phyloP scores from a whole-genome alignment of 1,140 invertebrate species.

The Lysiphlebus fabarum region DNA sequence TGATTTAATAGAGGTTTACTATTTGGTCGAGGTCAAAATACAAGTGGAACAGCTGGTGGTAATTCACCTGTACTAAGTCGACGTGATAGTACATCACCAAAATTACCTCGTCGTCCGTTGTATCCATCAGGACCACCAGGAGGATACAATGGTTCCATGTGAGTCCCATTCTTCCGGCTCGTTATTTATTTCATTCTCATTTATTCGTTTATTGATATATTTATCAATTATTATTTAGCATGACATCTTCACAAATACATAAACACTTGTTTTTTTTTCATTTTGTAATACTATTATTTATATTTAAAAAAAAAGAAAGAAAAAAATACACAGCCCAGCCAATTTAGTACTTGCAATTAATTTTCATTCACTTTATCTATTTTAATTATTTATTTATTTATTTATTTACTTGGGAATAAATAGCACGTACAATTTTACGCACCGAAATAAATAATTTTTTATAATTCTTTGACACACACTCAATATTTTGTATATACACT shows the following conservation, averaged over 20 bases:
- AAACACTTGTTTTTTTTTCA: neutral
- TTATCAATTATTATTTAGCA: conserved; percentile 13
- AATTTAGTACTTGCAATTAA: neutral
- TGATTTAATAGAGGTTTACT: conserved; percentile 44
- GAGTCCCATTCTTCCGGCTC: conserved; percentile 49
- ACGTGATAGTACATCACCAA: conserved; percentile 51
- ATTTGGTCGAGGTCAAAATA: conserved; percentile 48
- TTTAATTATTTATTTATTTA: too few species aligned
- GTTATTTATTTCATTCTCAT: conserved; percentile 43
- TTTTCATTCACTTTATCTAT: too few species aligned
- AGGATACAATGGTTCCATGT: conserved; percentile 46
- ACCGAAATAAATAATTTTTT: too few species aligned
- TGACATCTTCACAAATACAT: neutral
- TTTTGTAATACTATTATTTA: neutral
- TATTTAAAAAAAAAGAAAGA: neutral
- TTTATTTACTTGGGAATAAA: too few species aligned
- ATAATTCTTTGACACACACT: too few species aligned
- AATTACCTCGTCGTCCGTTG: conserved; percentile 46
- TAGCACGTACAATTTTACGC: too few species aligned
- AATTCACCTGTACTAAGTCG: conserved; percentile 46
- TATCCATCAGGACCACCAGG: conserved; percentile 42
- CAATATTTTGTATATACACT: too few species aligned
- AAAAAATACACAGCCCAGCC: conserved; percentile 1
- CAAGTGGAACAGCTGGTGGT: conserved; percentile 39
- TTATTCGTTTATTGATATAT: conserved; percentile 41